Conservation (phyloP, 1,140 invertebrate genomes). For the Cyclina sinensis region DNA sequence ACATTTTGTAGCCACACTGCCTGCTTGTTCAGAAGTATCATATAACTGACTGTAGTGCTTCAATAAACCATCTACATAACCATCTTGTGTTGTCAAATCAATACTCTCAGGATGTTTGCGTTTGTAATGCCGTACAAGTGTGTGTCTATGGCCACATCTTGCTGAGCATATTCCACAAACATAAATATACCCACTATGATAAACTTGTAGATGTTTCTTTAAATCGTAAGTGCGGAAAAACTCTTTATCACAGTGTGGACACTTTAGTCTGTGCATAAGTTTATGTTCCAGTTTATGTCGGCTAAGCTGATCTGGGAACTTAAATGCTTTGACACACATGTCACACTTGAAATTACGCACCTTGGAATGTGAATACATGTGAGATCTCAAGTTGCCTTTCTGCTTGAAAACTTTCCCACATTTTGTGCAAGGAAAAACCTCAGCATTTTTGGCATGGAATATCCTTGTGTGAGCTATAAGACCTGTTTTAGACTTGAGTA, state of each 20-base stretch:
- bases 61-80: constrained; percentile 75
- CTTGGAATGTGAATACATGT: constrained; percentile 85
- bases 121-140: constrained; percentile 87
- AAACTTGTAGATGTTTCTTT: constrained; percentile 85
- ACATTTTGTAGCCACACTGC: background rate
- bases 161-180: constrained; percentile 86
- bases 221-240: constrained; percentile 87
- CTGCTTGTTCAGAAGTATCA: constrained; percentile 49
- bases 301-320: constrained; percentile 86
- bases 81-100: constrained; percentile 73
- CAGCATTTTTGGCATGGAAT: constrained; percentile 84
- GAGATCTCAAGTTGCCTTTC: constrained; percentile 87
- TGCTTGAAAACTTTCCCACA: constrained; percentile 88
- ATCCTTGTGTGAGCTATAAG: constrained; percentile 86
- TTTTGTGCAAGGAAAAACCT: constrained; percentile 86
- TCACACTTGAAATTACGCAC: constrained; percentile 83
- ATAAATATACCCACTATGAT: constrained; percentile 87
- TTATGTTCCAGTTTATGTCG: constrained; percentile 86
- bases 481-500: constrained; percentile 87
- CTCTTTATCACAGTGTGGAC: constrained; percentile 85
- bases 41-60: constrained; percentile 73
- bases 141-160: constrained; percentile 84
- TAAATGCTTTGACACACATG: constrained; percentile 84
- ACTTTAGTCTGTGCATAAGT: constrained; percentile 76
- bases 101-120: constrained; percentile 84